A percentile compares a stretch with the other conserved stretches of the same genome.
These are phyloP conservation scores for Numenius phaeopus DNA, from an alignment of 2,797 vertebrate species.

Conservation along the genomic window DNA sequence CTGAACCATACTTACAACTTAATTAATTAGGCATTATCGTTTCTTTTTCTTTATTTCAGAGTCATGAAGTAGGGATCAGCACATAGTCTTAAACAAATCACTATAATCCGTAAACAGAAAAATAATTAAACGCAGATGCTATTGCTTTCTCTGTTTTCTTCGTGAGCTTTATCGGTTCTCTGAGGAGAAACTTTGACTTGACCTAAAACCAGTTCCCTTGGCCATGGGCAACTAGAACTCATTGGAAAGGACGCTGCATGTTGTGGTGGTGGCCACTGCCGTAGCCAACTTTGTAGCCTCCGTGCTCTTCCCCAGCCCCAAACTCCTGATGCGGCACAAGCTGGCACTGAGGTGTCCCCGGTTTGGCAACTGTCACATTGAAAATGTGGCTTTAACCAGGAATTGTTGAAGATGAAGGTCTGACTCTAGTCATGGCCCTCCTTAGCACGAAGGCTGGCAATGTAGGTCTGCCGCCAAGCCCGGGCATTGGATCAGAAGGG, in stretches of 20 bases:
- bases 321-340: rapidly evolving
- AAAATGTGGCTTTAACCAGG: background rate
- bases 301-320: background rate
- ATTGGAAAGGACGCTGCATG: background rate
- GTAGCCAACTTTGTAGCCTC: background rate
- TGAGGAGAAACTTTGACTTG: background rate
- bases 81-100: background rate
- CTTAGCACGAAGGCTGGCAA: rapidly evolving
- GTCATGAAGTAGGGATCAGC: background rate
- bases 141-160: background rate
- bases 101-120: background rate
- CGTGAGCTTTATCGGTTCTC: background rate
- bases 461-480: background rate
- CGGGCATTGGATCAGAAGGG: background rate
- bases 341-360: background rate
- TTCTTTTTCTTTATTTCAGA: slow-evolving; percentile 11
- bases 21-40: background rate
- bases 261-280: rapidly evolving
- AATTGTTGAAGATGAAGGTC: background rate
- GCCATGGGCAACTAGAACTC: background rate
- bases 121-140: background rate
- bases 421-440: background rate
- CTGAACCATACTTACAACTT: background rate
- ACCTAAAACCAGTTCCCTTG: background rate
- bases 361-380: rapidly evolving